These are phyloP conservation scores for Siphamia tubifer DNA, from an alignment of 2,113 vertebrate genomes.

Conservation along the genomic window DNA sequence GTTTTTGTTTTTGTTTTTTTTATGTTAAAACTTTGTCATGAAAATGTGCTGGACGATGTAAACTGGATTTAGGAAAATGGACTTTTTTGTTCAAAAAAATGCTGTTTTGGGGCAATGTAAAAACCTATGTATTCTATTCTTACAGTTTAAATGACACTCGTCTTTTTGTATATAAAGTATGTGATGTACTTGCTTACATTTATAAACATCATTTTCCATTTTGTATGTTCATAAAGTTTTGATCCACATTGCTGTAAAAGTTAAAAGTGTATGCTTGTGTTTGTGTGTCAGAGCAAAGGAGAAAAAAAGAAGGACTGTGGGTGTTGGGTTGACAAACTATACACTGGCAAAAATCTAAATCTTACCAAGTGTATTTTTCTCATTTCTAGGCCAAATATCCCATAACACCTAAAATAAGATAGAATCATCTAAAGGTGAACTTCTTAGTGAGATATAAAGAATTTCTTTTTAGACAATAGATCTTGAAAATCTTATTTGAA, in stretches of 20 bases:
- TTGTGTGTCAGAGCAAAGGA: neutral
- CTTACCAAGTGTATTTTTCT: too few relatives aligned
- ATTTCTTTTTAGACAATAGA: too few relatives aligned
- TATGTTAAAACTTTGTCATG: conserved; percentile 22
- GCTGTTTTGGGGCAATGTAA: conserved; percentile 15
- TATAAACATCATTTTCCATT: conserved; percentile 42
- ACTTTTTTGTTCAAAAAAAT: conserved; percentile 6
- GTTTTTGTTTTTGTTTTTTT: too few relatives aligned
- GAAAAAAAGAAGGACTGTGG: conserved; percentile 1
- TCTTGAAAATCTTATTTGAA: too few relatives aligned
- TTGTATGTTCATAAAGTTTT: conserved; percentile 55
- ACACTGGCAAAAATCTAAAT: too few relatives aligned
- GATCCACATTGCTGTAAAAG: conserved; percentile 5
- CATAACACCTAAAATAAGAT: too few relatives aligned
- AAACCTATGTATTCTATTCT: conserved; percentile 4
- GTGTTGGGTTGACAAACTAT: conserved; percentile 46
- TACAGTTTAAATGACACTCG: conserved; percentile 14
- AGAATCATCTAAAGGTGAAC: too few relatives aligned
- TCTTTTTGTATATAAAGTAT: conserved; percentile 61
- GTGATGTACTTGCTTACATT: conserved; percentile 39
- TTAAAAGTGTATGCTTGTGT: neutral
- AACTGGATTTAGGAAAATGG: conserved; percentile 68
- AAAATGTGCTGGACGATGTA: conserved; percentile 47
- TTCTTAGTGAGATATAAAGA: too few relatives aligned
- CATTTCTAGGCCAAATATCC: too few relatives aligned